These are phyloP conservation scores for Ormyrus thymus DNA, from an alignment of 2,888 invertebrate genomes.

Conservation along the genomic window DNA sequence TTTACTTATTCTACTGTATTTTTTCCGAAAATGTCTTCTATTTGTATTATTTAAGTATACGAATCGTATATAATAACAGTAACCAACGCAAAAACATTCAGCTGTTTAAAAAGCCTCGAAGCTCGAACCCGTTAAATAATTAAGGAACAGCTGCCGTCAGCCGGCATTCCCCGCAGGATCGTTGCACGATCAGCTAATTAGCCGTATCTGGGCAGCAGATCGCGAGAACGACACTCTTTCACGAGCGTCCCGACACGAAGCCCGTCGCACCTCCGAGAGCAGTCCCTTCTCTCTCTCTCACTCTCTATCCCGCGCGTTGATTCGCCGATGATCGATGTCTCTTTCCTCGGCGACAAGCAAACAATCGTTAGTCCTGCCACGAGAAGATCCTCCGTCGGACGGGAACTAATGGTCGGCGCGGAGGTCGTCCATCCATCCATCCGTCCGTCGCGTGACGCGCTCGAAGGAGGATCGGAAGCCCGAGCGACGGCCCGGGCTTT, in stretches of 20 bases:
- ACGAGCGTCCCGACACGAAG: background rate
- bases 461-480: background rate
- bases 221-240: background rate
- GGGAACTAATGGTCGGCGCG: slow-evolving; percentile 64
- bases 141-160: slow-evolving; percentile 21
- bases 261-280: background rate
- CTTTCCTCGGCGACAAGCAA: slow-evolving; percentile 53
- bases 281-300: background rate
- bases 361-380: slow-evolving; percentile 58
- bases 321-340: slow-evolving; percentile 48
- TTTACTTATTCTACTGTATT: too few species aligned
- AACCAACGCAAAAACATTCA: too few species aligned
- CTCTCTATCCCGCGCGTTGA: background rate
- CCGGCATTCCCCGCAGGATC: background rate
- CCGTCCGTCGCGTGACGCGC: too few species aligned
- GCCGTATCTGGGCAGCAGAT: slow-evolving; percentile 18
- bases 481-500: background rate
- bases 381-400: slow-evolving; percentile 56
- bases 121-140: slow-evolving; percentile 31
- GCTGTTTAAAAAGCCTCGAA: background rate
- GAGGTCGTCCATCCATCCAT: slow-evolving; percentile 66
- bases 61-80: too few species aligned
- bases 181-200: slow-evolving; percentile 43
- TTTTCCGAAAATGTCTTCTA: too few species aligned
- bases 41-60: too few species aligned